These are phyloP conservation scores for Tanaodytes sp. DNA, from an alignment of 2,888 invertebrate genomes.

Conservation along the genomic window DNA sequence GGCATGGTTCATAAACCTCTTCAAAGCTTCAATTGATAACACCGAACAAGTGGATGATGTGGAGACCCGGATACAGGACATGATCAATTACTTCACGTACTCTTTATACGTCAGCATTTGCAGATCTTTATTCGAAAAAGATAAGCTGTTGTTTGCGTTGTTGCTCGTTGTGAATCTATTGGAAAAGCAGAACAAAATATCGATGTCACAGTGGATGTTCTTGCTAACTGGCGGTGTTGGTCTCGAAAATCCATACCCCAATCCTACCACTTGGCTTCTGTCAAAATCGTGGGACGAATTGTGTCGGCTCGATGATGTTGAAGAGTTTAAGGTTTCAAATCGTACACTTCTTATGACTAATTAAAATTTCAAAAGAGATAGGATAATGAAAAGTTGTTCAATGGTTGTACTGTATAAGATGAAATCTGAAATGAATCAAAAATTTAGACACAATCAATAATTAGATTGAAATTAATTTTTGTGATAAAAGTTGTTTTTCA, in stretches of 20 bases:
- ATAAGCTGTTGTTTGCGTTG: conserved; percentile 91
- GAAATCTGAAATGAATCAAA: no score
- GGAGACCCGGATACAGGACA: conserved; percentile 80
- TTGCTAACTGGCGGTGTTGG: conserved; percentile 89
- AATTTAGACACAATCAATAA: no score
- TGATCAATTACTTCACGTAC: conserved; percentile 88
- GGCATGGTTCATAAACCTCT: conserved; percentile 93
- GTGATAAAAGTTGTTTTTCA: no score
- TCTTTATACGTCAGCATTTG: conserved; percentile 93
- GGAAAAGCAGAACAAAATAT: conserved; percentile 75
- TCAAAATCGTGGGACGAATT: conserved; percentile 84
- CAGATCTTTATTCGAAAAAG: conserved; percentile 94
- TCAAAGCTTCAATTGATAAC: conserved; percentile 88
- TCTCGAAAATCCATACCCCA: conserved; percentile 81
- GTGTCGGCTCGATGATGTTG: conserved; percentile 77
- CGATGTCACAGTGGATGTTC: conserved; percentile 86
- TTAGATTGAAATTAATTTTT: no score
- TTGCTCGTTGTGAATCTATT: conserved; percentile 82
- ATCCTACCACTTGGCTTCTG: conserved; percentile 83
- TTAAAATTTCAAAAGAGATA: no score
- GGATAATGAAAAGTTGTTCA: no score
- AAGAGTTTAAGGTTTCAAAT: conserved; percentile 74
- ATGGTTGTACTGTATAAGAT: no score
- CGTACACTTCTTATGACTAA: no score
- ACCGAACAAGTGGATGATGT: conserved; percentile 90